Base-by-base conservation (phyloP, 2,113 vertebrate species). In the Seriola rivoliana region DNA sequence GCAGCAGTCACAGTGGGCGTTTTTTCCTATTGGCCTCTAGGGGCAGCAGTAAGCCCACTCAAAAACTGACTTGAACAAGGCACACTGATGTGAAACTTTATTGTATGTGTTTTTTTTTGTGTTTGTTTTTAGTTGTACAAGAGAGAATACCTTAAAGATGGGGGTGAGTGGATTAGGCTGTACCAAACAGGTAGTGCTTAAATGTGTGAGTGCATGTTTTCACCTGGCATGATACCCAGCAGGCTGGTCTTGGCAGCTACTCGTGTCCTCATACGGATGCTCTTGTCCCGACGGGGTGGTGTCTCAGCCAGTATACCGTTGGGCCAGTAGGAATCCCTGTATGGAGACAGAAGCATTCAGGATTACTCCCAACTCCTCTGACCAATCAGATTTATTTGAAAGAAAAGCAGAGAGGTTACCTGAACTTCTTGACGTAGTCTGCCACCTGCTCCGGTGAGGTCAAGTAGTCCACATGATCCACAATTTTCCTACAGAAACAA, bases 371-470 rank as follows among this genome's bases (percentile, higher is more conserved):
- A 55, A 57, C 7, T 63, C 69, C 23, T 60, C 21, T 29, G 25
- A 81, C 48, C 14, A 59, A 73, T 81, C 10, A 50, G 14, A 58
- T 21, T 6, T 9, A 7, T 19, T 12, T 55, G 6, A 42, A 36
- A 57, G 8, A 19, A 52, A 68, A 54, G 52, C 2, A 52, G 58
- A 44, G 73, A n/a, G 23, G 9, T 86, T 95, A 99, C 98, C 98
- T 97, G 95, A 99, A 99, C 86, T 96, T 97, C 88, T 99, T 99
- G 78, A 99, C 98, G 0, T 97, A 97, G 90, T 99, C 98, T 19
- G 98, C 97, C 73, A 99, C 98, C 95, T 99, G 98, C 59, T 99
- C 98, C 0, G 98, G 98, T 62, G 98, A 98, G 0, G 98, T 99
- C 97, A 99, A 95, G 94, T 95, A 97, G 86, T 99, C 97, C 86